phyloP scores from a whole-genome alignment of 2,797 vertebrate genomes.

The Kryptolebias ocellatus region DNA sequence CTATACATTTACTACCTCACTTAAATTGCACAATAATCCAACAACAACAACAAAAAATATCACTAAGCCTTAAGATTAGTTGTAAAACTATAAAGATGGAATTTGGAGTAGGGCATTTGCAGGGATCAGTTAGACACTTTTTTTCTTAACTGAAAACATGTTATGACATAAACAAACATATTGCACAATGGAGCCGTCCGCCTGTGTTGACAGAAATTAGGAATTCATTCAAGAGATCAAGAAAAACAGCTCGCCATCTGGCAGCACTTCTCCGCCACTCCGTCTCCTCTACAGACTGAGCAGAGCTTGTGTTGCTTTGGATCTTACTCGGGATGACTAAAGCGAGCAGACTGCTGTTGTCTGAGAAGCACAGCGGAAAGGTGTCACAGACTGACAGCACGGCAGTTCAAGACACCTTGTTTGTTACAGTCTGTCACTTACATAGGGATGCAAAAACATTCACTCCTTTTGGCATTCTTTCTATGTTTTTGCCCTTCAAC shows the following conservation, averaged over 20 bases:
- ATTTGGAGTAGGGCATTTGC: background rate
- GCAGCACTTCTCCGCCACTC: constrained; percentile 16
- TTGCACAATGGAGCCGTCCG: background rate
- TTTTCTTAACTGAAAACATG: background rate
- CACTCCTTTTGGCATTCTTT: too few species aligned
- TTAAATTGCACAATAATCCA: too few species aligned
- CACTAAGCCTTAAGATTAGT: too few species aligned
- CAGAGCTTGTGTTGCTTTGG: constrained; percentile 18
- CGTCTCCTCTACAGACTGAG: constrained; percentile 10
- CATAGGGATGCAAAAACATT: too few species aligned
- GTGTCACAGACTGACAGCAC: constrained; percentile 29
- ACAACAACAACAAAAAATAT: too few species aligned
- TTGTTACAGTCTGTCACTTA: background rate
- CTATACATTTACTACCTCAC: too few species aligned
- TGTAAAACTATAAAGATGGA: background rate
- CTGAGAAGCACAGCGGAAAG: constrained; percentile 50
- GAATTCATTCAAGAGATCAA: constrained; percentile 5
- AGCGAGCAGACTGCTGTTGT: constrained; percentile 33
- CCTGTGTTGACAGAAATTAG: constrained; percentile 2
- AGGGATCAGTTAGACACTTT: background rate
- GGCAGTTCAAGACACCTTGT: background rate
- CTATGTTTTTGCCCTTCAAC: too few species aligned
- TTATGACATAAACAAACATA: constrained; percentile 3
- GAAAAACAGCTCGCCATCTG: constrained; percentile 19
- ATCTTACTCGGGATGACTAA: constrained; percentile 35